phyloP scores from a whole-genome alignment of 1,140 invertebrate species.

The Rhagoletis pomonella region DNA sequence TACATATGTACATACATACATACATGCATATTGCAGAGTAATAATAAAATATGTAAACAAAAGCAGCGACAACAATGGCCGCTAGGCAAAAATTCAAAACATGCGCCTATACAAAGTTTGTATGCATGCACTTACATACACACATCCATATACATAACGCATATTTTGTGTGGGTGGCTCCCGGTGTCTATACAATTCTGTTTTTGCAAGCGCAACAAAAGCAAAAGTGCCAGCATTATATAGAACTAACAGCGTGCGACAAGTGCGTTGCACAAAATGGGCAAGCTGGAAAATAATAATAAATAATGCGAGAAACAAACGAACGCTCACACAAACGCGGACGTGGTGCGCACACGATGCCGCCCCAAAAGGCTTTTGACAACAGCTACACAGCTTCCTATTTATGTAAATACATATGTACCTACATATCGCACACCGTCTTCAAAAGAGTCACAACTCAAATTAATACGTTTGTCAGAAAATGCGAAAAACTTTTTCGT shows the following conservation, averaged over 20 bases:
- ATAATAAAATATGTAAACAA: slow-evolving; percentile 32
- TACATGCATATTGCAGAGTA: not conserved
- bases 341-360: not conserved
- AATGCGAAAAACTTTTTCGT: no score
- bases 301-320: slow-evolving; percentile 30
- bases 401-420: no score
- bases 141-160: no score
- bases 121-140: not conserved
- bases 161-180: not conserved
- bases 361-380: no score
- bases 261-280: slow-evolving; percentile 30
- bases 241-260: slow-evolving; percentile 29
- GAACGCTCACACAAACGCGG: not conserved
- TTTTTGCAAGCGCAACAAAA: not conserved
- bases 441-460: no score
- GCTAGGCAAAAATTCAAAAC: slow-evolving; percentile 44
- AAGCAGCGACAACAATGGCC: slow-evolving; percentile 13
- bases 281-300: slow-evolving; percentile 24
- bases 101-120: not conserved
- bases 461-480: no score
- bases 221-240: not conserved
- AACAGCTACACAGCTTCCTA: not conserved
- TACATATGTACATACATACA: not conserved
- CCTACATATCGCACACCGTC: no score
- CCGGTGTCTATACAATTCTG: no score